These are phyloP conservation scores for Catostylus mosaicus DNA, from an alignment of 30 jellyfish, hydroid and myxozoan species.

Conservation along the genomic window DNA sequence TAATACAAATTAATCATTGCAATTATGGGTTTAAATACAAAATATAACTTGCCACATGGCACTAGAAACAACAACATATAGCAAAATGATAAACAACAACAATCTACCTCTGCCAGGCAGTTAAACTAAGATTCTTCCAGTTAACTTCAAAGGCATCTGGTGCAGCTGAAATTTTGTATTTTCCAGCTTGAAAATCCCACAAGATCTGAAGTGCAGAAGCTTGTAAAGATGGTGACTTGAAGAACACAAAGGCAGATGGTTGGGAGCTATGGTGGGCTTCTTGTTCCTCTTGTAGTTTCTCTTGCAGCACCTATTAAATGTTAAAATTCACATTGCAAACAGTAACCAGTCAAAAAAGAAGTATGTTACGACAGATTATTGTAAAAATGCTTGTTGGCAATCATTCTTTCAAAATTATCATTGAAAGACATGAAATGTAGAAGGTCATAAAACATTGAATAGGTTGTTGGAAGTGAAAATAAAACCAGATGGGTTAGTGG, in stretches of 20 bases:
- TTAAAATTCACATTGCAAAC: no score
- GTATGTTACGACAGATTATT: no score
- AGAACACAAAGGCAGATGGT: constrained; percentile 85
- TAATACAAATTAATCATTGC: no score
- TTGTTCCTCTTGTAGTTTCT: constrained; percentile 62
- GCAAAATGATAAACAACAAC: neutral
- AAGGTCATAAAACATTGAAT: no score
- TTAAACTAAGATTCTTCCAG: constrained; percentile 69
- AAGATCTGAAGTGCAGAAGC: constrained; percentile 67
- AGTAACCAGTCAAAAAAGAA: no score
- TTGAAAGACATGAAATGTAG: no score
- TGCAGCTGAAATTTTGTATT: constrained; percentile 53
- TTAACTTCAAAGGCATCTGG: constrained; percentile 79
- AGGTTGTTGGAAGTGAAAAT: no score
- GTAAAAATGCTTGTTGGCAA: no score
- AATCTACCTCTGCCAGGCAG: constrained; percentile 70
- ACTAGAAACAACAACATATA: neutral
- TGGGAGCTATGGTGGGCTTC: constrained; percentile 14
- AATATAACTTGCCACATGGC: no score
- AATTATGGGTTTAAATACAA: no score
- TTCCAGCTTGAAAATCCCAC: constrained; percentile 80
- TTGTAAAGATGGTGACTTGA: constrained; percentile 74
- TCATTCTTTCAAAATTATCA: no score
- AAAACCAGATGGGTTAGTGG: no score
- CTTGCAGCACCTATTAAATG: constrained; percentile 53